These are phyloP conservation scores for Papilio elwesi DNA, from an alignment of 2,888 invertebrate genomes.

Conservation along the genomic window DNA sequence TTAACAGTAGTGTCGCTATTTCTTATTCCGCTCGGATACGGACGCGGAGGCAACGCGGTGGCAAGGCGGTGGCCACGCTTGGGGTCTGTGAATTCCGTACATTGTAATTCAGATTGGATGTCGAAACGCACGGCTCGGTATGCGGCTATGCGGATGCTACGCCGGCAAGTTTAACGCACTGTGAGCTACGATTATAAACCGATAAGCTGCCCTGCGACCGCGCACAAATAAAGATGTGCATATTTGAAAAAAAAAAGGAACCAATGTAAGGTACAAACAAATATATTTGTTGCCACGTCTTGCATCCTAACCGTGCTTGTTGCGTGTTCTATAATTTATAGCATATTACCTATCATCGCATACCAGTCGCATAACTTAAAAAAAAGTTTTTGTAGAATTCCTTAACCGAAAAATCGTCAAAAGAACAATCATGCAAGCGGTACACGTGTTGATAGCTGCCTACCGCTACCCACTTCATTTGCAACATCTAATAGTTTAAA, in stretches of 20 bases:
- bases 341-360: too few species aligned
- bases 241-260: slow-evolving; percentile 16
- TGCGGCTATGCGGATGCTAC: slow-evolving; percentile 75
- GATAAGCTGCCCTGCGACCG: slow-evolving; percentile 35
- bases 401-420: too few species aligned
- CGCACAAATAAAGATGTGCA: slow-evolving; percentile 30
- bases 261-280: slow-evolving; percentile 4
- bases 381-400: too few species aligned
- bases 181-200: slow-evolving; percentile 51
- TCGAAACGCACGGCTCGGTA: slow-evolving; percentile 78
- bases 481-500: too few species aligned
- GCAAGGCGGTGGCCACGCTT: slow-evolving; percentile 48
- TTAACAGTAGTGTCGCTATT: slow-evolving; percentile 81
- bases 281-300: neutral
- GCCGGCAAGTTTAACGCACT: slow-evolving; percentile 54
- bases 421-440: too few species aligned
- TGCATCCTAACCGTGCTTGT: neutral
- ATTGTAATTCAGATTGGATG: slow-evolving; percentile 81
- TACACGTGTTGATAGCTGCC: too few species aligned
- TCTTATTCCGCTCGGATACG: slow-evolving; percentile 82
- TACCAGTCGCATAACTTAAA: too few species aligned
- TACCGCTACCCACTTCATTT: too few species aligned
- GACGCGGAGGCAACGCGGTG: slow-evolving; percentile 56
- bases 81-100: slow-evolving; percentile 74
- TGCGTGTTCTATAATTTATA: too few species aligned